Conservation (phyloP, 2,113 vertebrate genomes). For the Myrmecophaga tridactyla region DNA sequence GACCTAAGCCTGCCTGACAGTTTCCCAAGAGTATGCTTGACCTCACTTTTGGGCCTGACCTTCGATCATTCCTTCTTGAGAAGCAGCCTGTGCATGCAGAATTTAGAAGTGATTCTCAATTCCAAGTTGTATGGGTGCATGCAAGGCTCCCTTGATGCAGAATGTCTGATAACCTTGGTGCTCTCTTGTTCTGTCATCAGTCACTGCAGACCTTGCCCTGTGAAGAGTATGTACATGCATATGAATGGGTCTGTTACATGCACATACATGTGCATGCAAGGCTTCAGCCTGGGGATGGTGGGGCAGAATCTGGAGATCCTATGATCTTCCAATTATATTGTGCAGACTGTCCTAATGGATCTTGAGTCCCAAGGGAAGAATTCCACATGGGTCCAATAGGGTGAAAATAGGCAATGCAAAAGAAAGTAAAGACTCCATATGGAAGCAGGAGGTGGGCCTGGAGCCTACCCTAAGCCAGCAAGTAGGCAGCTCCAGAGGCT, state of each 20-base stretch:
- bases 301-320: not conserved
- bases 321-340: not conserved
- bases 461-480: not conserved
- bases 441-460: not conserved
- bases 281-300: not conserved
- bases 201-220: not conserved
- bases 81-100: not conserved
- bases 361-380: not conserved
- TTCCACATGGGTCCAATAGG: not conserved
- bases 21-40: not conserved
- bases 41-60: not conserved
- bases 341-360: not conserved
- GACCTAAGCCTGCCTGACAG: not conserved
- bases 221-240: not conserved
- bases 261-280: not conserved
- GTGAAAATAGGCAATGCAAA: not conserved
- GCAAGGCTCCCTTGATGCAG: not conserved
- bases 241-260: not conserved
- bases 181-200: not conserved
- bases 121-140: no score
- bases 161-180: not conserved
- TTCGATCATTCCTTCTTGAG: not conserved
- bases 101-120: not conserved
- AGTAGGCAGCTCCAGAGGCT: not conserved
- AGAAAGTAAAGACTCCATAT: not conserved